Evolutionary conservation across 2,113 vertebrate genomes (phyloP).

Genomic region (Odocoileus hemionus): DNA sequence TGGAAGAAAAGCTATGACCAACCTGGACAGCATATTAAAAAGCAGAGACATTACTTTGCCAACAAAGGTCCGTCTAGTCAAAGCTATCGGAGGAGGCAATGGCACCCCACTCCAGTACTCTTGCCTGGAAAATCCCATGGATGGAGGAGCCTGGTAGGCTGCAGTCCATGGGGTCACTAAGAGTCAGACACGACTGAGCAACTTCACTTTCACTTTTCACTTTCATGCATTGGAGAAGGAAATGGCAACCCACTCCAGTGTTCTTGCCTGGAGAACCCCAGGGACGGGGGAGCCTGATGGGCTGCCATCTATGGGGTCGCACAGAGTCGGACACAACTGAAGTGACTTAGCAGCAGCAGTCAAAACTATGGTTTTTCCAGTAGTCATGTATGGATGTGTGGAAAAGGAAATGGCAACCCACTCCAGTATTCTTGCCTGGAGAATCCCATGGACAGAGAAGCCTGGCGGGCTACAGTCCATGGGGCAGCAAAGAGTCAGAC

Average conservation of each 20-base stretch:
- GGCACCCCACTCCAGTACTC: neutral
- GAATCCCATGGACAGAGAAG: too few relatives aligned
- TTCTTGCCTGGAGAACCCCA: neutral
- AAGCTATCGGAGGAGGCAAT: neutral
- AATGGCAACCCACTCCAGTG: neutral
- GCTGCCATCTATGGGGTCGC: neutral
- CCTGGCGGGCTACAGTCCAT: too few relatives aligned
- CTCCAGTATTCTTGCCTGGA: too few relatives aligned
- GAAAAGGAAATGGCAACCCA: too few relatives aligned
- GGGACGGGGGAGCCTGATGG: neutral
- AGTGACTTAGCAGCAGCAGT: neutral
- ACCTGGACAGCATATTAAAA: neutral
- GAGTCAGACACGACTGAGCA: neutral
- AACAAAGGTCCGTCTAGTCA: neutral
- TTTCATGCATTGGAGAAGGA: neutral
- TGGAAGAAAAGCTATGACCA: neutral
- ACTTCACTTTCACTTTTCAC: too few relatives aligned
- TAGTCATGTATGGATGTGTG: too few relatives aligned
- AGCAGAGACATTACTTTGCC: neutral
- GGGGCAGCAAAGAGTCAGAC: too few relatives aligned
- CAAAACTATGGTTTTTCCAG: neutral
- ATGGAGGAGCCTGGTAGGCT: neutral
- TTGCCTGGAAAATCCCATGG: neutral
- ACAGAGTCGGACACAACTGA: neutral
- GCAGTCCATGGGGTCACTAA: neutral